A percentile compares a stretch with the other conserved stretches of the same genome.
Evolutionary conservation across 2,113 vertebrate genomes (phyloP).

Genomic region (Rhinogobius similis): DNA sequence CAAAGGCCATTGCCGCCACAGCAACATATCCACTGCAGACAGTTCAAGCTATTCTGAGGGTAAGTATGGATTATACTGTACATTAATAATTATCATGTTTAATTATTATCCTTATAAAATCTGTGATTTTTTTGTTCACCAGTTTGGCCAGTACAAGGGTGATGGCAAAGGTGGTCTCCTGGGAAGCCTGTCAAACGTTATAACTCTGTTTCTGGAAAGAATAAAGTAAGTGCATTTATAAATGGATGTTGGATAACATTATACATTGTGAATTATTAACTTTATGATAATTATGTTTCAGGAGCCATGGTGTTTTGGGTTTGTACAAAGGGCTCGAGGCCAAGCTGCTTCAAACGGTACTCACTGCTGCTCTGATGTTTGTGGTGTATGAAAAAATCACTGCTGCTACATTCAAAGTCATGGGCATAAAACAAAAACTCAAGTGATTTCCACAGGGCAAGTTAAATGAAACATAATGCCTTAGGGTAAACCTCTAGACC

Average conservation of each 20-base stretch:
- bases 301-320: conserved; percentile 69
- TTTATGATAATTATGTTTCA: conserved; percentile 31
- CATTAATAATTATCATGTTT: not conserved
- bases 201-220: conserved; percentile 73
- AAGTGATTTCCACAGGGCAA: conserved; percentile 43
- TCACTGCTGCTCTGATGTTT: conserved; percentile 84
- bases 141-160: conserved; percentile 82
- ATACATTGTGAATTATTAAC: not conserved
- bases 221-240: conserved; percentile 71
- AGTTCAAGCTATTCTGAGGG: conserved; percentile 81
- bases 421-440: conserved; percentile 75
- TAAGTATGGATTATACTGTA: conserved; percentile 41
- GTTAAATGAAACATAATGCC: not conserved
- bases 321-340: conserved; percentile 84
- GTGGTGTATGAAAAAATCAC: conserved; percentile 83
- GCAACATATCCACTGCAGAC: conserved; percentile 82
- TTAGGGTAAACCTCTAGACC: conserved; percentile 6
- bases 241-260: not conserved
- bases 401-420: conserved; percentile 76
- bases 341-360: conserved; percentile 82
- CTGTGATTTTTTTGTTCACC: conserved; percentile 12
- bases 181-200: conserved; percentile 69
- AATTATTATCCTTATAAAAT: not conserved
- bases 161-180: conserved; percentile 63
- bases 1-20: conserved; percentile 80